These are phyloP conservation scores for Musca domestica DNA, from an alignment of 1,140 invertebrate species.

Conservation along the genomic window DNA sequence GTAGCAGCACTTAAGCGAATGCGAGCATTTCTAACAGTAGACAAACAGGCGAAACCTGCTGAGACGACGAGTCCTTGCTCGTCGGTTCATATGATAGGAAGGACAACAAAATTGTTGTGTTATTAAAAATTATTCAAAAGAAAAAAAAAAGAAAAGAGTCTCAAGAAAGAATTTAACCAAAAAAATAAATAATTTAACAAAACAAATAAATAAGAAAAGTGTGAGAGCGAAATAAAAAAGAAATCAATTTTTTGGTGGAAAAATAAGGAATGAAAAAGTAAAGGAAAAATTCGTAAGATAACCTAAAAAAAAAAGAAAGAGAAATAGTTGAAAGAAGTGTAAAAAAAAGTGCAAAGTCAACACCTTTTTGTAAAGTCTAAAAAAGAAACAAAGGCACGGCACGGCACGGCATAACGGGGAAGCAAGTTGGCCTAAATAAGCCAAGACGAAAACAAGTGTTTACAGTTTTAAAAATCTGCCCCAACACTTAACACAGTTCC, in stretches of 20 bases:
- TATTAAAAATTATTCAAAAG: background rate
- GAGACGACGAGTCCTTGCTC: slow-evolving; percentile 54
- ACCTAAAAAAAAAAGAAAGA: background rate
- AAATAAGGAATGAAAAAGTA: slow-evolving; percentile 7
- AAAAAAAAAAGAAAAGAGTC: background rate
- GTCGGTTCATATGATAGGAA: slow-evolving; percentile 53
- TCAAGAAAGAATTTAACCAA: background rate
- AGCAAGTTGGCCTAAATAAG: background rate
- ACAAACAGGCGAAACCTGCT: slow-evolving; percentile 53
- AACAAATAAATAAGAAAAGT: background rate
- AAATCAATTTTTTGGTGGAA: background rate
- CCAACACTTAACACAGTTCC: too few species aligned
- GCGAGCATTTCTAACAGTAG: slow-evolving; percentile 41
- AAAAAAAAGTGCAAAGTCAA: slow-evolving; percentile 8
- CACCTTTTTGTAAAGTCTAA: background rate
- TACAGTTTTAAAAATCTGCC: background rate
- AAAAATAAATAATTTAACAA: background rate
- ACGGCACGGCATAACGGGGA: background rate
- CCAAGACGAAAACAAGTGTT: background rate
- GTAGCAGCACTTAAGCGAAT: slow-evolving; percentile 33
- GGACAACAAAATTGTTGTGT: slow-evolving; percentile 23
- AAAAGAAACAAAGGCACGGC: background rate
- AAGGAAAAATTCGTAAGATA: slow-evolving; percentile 11
- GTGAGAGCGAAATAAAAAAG: background rate
- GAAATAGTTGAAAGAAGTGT: background rate